These are phyloP conservation scores for Phrynocephalus vlangalii DNA, from an alignment of 2,797 vertebrate species.

Conservation along the genomic window DNA sequence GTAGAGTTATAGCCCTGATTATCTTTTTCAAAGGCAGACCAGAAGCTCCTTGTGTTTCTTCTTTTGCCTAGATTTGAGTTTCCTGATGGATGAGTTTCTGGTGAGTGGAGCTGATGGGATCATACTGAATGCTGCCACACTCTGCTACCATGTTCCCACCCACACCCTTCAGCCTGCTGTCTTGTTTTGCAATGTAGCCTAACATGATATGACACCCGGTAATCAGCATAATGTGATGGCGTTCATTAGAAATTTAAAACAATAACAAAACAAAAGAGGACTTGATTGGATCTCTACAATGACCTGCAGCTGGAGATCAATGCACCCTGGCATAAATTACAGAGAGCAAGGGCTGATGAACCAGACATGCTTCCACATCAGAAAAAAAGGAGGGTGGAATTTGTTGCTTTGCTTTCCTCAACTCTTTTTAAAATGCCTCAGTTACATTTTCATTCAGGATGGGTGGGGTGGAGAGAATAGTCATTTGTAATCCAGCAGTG, in stretches of 20 bases:
- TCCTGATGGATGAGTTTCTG: conserved; percentile 14
- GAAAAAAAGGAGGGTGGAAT: neutral
- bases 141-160: neutral
- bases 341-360: conserved; percentile 27
- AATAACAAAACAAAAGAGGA: conserved; percentile 46
- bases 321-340: conserved; percentile 9
- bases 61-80: neutral
- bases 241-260: conserved; percentile 43
- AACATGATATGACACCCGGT: conserved; percentile 36
- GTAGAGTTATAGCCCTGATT: neutral
- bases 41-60: neutral
- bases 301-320: conserved; percentile 36
- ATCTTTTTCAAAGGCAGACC: neutral
- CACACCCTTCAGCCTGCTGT: neutral
- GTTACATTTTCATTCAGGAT: neutral
- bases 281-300: conserved; percentile 40
- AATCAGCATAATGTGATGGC: conserved; percentile 45
- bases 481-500: neutral
- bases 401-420: neutral
- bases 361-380: conserved; percentile 14
- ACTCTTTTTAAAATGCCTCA: neutral
- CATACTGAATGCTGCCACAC: conserved; percentile 14
- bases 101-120: neutral
- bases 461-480: neutral
- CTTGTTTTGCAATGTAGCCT: conserved; percentile 21